phyloP scores from a whole-genome alignment of 2,113 vertebrate genomes.

The Ceyx melanurus region DNA sequence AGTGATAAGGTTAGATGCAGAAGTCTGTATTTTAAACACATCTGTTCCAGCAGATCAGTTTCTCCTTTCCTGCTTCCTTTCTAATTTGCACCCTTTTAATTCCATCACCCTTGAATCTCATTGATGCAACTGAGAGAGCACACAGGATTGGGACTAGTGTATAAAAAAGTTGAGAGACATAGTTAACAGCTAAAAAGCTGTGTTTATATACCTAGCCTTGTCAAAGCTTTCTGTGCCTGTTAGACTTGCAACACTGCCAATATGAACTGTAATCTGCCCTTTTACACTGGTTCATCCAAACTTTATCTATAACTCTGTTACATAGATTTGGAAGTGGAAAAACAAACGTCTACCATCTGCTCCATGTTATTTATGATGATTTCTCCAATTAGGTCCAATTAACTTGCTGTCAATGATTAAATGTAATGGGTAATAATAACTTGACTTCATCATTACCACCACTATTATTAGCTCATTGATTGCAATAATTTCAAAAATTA shows the following conservation, averaged over 20 bases:
- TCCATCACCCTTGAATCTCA: background rate
- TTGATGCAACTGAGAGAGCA: background rate
- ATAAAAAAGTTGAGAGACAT: background rate
- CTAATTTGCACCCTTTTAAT: background rate
- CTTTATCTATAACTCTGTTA: slow-evolving; percentile 65
- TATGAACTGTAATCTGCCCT: background rate
- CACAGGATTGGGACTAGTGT: background rate
- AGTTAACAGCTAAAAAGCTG: background rate
- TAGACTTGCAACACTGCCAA: background rate
- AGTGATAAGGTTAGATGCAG: background rate
- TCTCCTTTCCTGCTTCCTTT: background rate
- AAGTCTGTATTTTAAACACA: background rate
- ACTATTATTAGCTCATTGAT: slow-evolving; percentile 93
- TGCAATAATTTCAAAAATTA: slow-evolving; percentile 93
- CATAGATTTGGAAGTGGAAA: slow-evolving; percentile 63
- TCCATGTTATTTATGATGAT: slow-evolving; percentile 86
- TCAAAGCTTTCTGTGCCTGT: slow-evolving; percentile 1
- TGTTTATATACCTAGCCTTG: background rate
- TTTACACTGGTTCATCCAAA: slow-evolving; percentile 9
- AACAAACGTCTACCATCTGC: slow-evolving; percentile 85
- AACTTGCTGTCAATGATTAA: slow-evolving; percentile 92
- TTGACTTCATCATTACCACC: slow-evolving; percentile 84
- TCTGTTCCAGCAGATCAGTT: slow-evolving; percentile 15
- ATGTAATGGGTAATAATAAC: slow-evolving; percentile 88
- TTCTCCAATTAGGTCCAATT: slow-evolving; percentile 91